These are phyloP conservation scores for Saxidomus purpurata DNA, from an alignment of 1,140 invertebrate genomes.

Conservation along the genomic window DNA sequence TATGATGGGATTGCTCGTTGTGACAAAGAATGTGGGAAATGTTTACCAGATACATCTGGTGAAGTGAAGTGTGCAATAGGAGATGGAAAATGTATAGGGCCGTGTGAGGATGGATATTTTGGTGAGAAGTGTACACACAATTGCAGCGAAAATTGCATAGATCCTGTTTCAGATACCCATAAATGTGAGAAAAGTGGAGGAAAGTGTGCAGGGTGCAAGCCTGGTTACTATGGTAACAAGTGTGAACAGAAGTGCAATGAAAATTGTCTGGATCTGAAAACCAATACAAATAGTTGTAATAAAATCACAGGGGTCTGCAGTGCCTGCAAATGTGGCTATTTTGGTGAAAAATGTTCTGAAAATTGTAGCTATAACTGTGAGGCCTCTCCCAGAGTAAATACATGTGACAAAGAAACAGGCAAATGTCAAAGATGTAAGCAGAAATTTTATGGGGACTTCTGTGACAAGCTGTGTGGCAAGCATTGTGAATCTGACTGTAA, in stretches of 20 bases:
- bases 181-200: constrained; percentile 15
- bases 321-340: not conserved
- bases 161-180: not conserved
- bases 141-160: constrained; percentile 11
- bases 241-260: not conserved
- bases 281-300: not conserved
- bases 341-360: not conserved
- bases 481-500: constrained; percentile 34
- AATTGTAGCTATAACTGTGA: constrained; percentile 21
- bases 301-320: not conserved
- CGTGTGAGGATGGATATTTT: not conserved
- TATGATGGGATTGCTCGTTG: not conserved
- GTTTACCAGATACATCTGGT: not conserved
- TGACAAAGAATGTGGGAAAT: constrained; percentile 23
- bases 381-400: not conserved
- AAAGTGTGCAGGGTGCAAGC: not conserved
- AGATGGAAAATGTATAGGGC: not conserved
- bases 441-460: constrained; percentile 20
- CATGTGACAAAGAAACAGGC: constrained; percentile 4
- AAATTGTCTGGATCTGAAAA: not conserved
- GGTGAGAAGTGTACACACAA: not conserved
- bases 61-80: constrained; percentile 6
- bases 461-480: not conserved
- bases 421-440: not conserved
- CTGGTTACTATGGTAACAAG: not conserved